A percentile compares a stretch with the other conserved stretches of the same genome.
Conservation (phyloP, 2,797 vertebrate species). For the Margarornis squamiger region DNA sequence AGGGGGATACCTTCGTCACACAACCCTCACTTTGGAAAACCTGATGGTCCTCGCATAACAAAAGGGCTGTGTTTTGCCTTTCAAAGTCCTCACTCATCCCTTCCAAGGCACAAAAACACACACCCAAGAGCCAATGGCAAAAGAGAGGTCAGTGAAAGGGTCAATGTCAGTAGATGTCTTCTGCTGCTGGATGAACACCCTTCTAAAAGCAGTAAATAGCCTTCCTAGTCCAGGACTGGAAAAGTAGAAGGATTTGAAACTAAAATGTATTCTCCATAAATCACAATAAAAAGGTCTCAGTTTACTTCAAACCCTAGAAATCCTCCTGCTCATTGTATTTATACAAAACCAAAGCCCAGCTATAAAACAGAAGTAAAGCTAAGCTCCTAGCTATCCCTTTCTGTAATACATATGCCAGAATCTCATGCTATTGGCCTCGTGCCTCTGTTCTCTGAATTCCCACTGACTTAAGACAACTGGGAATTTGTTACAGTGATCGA, state of each 20-base stretch:
- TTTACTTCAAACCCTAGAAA: not conserved
- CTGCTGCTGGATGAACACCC: not conserved
- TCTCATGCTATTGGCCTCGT: not conserved
- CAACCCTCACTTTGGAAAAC: not conserved
- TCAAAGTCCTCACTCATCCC: rapidly evolving
- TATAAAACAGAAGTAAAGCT: not conserved
- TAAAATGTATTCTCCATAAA: not conserved
- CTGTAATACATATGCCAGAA: not conserved
- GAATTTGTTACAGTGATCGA: not conserved
- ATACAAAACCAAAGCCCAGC: not conserved
- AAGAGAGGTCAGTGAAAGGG: not conserved
- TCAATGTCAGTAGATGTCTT: not conserved
- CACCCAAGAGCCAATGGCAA: not conserved
- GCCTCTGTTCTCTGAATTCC: not conserved
- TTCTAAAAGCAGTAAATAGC: not conserved
- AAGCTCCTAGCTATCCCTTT: not conserved
- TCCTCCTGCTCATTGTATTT: not conserved
- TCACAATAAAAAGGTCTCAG: not conserved
- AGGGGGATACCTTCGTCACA: not conserved
- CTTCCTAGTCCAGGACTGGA: not conserved
- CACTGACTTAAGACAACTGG: not conserved
- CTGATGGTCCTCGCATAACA: rapidly evolving
- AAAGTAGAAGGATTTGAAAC: not conserved
- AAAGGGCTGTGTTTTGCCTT: not conserved
- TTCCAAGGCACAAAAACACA: not conserved